phyloP scores from a whole-genome alignment of 2,888 invertebrate genomes.

The Habroteleia sp. region DNA sequence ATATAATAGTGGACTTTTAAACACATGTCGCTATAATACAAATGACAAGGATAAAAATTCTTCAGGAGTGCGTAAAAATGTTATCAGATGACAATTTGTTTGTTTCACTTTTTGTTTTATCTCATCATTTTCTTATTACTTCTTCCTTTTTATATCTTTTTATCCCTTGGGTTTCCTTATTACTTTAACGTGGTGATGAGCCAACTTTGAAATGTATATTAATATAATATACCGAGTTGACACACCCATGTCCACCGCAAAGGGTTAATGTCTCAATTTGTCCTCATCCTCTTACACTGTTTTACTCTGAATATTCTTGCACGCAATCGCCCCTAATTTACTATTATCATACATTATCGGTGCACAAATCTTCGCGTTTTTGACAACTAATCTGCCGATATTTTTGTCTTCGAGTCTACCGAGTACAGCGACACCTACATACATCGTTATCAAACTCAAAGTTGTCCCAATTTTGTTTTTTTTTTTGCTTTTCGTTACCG shows the following conservation, averaged over 20 bases:
- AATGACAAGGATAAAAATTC: constrained; percentile 80
- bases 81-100: constrained; percentile 78
- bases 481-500: neutral
- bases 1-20: constrained; percentile 80
- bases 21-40: constrained; percentile 80
- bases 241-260: constrained; percentile 76
- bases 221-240: constrained; percentile 80
- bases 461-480: constrained; percentile 28
- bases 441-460: constrained; percentile 31
- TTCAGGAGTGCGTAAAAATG: constrained; percentile 79
- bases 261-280: constrained; percentile 70
- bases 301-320: constrained; percentile 71
- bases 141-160: constrained; percentile 12
- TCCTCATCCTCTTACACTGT: constrained; percentile 52
- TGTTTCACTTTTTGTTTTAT: constrained; percentile 19
- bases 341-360: constrained; percentile 78
- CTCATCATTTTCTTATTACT: constrained; percentile 28
- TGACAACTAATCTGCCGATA: constrained; percentile 51
- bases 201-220: constrained; percentile 78
- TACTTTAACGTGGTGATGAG: constrained; percentile 79
- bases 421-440: constrained; percentile 52
- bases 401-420: constrained; percentile 45
- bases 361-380: constrained; percentile 69
- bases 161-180: constrained; percentile 65
- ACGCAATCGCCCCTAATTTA: constrained; percentile 77